Evolutionary conservation across 2,888 invertebrate species (phyloP), one percentile per base, ranked within the genome.

Genomic region (Vesta saturnalis): DNA sequence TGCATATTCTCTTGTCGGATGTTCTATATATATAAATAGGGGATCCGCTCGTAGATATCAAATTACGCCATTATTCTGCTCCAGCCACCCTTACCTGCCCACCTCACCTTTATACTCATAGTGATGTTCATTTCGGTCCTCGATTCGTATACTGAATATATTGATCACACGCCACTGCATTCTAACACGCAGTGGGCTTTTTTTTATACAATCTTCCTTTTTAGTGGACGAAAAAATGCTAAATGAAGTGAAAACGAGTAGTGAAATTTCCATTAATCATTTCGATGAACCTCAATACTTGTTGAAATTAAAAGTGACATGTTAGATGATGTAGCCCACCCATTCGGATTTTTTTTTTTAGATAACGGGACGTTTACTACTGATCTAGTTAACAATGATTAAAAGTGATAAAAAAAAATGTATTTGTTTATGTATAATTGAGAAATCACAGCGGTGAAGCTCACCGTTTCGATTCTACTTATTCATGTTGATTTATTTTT

Each of bases 31-130:
- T 79, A 77, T 80, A 80, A 79, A 81, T 79, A 78, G 80, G 79
- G 80, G 80, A 80, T 80, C 81, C 79, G 80, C 79, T 79, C 73
- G 79, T 75, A 73, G 78, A 78, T 81, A 81, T 81, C 81, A 76
- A 78, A 80, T 81, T 81, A 80, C 81, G 68, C 81, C 81, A 81
- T 81, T 81, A 81, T 81, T 80, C 80, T 77, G 77, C 77, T 76
- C 73, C 78, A 77, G 75, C 79, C 78, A 79, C 79, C 79, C 79
- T 79, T 79, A 79, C 79, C 78, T 79, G 77, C 75, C 78, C 78
- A 71, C 75, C 72, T 72, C 72, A 72, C 71, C 73, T 73, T 73
- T 70, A 63, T 68, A 62, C 68, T 69, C 68, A 66, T 64, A 73
- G 68, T 64, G 73, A 70, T 73, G 74, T 68, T 73, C 73, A 72